Evolutionary conservation across 2,888 invertebrate species (phyloP), one percentile per base, ranked within the genome.

Genomic region (Gasteruption jaculator): DNA sequence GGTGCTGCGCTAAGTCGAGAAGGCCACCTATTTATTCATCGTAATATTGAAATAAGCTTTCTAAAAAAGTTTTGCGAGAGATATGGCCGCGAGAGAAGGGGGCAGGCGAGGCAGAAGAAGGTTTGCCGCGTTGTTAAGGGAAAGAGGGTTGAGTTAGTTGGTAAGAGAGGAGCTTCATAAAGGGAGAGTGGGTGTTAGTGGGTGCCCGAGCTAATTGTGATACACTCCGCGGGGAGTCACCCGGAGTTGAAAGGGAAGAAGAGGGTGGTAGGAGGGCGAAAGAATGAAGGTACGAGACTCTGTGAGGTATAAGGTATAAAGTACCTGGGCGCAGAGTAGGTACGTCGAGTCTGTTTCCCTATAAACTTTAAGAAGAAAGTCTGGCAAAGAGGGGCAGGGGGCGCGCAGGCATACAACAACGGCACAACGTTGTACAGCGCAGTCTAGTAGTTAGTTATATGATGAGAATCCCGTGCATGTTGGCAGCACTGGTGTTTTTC

Each of bases 401-500:
- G 20, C 41, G 40, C 22, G 35, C 40, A 43, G 41, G 16, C 21
- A 19, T 34, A 27, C 8, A 25, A 18, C 25, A 10, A 22, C 32
- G 25, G 42, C 30, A 31, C 42, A 48, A n/a, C n/a, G n/a, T n/a
- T n/a, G n/a, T 50, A 56, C 57, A 56, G 48, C 47, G 60, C n/a
- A n/a, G n/a, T n/a, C n/a, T n/a, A n/a, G n/a, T 56, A 61, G 63
- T 66, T 69, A 67, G 65, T 67, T 69, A 68, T 65, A 65, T 55
- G 49, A 16, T 54, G 45, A 46, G 50, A 49, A n/a, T 57, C 57
- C 61, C 55, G 66, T 53, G 63, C 64, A 61, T 60, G 66, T 62
- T 63, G 68, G 59, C 62, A 65, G 61, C 55, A 57, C 58, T 52
- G 46, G 82, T 84, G 83, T 84, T 84, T 84, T 86, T 85, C 85